A percentile compares a stretch with the other conserved stretches of the same genome.
Evolutionary conservation across 2,797 vertebrate genomes (phyloP).

Genomic region (Sebastes steindachneri): DNA sequence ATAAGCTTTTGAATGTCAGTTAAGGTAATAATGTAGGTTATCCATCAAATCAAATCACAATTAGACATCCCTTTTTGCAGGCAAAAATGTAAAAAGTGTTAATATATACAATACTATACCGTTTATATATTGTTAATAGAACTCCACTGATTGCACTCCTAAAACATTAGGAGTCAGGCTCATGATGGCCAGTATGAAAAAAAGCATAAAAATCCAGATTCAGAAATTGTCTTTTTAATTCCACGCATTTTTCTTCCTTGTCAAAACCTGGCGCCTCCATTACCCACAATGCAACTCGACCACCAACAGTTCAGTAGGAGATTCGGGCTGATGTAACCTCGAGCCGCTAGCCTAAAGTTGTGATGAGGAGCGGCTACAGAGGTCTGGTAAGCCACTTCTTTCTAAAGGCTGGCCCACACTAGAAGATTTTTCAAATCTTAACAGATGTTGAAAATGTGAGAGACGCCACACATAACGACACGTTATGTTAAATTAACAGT

Average conservation of each 20-base stretch:
- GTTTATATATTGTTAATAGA: not conserved
- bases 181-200: too few species aligned
- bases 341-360: not conserved
- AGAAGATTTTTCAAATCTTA: too few species aligned
- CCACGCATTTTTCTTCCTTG: not conserved
- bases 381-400: not conserved
- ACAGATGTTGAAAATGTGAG: too few species aligned
- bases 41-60: not conserved
- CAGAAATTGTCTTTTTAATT: not conserved
- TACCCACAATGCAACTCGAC: not conserved
- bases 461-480: too few species aligned
- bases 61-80: not conserved
- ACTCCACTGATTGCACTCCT: not conserved
- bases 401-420: too few species aligned
- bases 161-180: not conserved
- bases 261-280: not conserved
- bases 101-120: too few species aligned
- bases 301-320: rapidly evolving
- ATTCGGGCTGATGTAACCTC: not conserved
- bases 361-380: not conserved
- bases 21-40: not conserved
- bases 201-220: not conserved
- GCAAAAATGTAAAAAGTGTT: not conserved
- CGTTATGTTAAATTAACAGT: too few species aligned
- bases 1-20: not conserved